Conservation (phyloP, 2,888 invertebrate species). For the Hypercompe scribonia region DNA sequence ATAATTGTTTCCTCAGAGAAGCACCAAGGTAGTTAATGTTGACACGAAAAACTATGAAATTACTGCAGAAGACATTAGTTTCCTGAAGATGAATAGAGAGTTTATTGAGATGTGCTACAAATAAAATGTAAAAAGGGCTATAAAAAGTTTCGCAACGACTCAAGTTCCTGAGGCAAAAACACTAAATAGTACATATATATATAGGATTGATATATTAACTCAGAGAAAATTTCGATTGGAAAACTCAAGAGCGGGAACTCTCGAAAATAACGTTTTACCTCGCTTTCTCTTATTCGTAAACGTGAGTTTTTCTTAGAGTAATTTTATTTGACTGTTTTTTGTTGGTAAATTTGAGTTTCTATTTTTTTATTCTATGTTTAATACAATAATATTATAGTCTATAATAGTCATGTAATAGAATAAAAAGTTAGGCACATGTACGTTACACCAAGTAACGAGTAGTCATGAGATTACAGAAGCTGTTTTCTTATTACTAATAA, state of each 20-base stretch:
- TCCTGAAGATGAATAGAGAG: neutral
- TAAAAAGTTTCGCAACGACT: slow-evolving; percentile 8
- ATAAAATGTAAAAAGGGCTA: neutral
- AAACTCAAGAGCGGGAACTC: slow-evolving; percentile 5
- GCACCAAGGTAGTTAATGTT: neutral
- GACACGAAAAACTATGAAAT: neutral
- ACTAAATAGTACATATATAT: neutral
- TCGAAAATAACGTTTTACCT: neutral
- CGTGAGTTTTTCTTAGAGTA: neutral
- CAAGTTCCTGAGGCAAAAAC: slow-evolving; percentile 13
- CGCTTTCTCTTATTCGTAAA: neutral
- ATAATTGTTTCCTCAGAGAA: neutral
- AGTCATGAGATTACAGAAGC: neutral
- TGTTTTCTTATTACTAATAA: neutral
- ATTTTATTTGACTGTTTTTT: neutral
- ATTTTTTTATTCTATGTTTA: too few relatives aligned
- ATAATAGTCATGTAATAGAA: neutral
- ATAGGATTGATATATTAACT: slow-evolving; percentile 5
- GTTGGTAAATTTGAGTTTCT: too few relatives aligned
- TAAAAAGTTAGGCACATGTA: neutral
- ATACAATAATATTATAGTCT: too few relatives aligned
- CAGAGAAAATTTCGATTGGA: slow-evolving; percentile 10
- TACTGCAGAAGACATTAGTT: neutral
- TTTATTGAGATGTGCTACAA: neutral
- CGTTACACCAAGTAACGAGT: too few relatives aligned